Evolutionary conservation across 2,888 invertebrate genomes (phyloP).

Genomic region (Agrotis exclamationis): DNA sequence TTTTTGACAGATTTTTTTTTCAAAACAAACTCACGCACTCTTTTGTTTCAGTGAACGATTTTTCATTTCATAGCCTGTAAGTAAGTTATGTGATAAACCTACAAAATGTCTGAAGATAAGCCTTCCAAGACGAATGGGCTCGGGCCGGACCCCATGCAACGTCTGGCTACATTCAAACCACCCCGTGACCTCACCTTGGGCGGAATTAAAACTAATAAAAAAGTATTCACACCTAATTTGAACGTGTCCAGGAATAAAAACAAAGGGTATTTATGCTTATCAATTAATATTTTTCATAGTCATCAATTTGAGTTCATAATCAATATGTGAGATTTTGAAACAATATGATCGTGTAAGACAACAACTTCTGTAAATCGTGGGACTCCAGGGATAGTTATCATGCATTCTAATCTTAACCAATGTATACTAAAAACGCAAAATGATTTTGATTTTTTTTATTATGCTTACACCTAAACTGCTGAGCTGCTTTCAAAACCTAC

Average conservation of each 20-base stretch:
- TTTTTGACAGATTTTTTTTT: conserved; percentile 13
- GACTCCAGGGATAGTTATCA: no score
- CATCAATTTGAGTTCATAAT: background rate
- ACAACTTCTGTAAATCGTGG: no score
- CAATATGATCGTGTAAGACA: background rate
- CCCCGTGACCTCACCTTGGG: conserved; percentile 91
- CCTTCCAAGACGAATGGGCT: conserved; percentile 77
- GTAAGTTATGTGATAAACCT: background rate
- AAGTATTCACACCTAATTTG: conserved; percentile 92
- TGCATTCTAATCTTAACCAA: no score
- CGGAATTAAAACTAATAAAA: conserved; percentile 88
- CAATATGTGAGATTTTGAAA: no score
- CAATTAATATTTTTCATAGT: background rate
- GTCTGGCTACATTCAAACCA: conserved; percentile 89
- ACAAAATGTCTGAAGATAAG: conserved; percentile 80
- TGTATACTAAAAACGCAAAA: no score
- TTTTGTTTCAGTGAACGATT: conserved; percentile 1
- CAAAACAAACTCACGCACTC: conserved; percentile 43
- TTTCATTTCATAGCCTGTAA: background rate
- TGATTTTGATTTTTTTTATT: no score
- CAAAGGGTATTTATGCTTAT: conserved; percentile 78
- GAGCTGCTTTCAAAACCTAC: no score
- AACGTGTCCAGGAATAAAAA: conserved; percentile 92
- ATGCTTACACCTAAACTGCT: no score
- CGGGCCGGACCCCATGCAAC: conserved; percentile 79